phyloP scores from a whole-genome alignment of 92 coral and sea anemone species.

The Siderastrea siderea region DNA sequence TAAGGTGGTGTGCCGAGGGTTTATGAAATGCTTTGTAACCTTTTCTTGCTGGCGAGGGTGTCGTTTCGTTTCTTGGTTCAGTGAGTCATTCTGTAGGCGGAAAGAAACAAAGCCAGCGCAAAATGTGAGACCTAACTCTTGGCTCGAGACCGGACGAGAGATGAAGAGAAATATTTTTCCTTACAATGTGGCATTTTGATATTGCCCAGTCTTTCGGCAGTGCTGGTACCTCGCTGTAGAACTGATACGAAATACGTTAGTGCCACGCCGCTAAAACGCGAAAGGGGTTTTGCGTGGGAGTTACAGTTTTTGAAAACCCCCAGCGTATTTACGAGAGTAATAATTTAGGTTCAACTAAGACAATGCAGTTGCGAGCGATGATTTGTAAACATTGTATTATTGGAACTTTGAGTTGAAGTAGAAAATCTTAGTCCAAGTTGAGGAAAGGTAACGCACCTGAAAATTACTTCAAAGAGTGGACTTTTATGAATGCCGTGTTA shows the following conservation, averaged over 20 bases:
- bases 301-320: neutral
- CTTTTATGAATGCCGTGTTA: neutral
- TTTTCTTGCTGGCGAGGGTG: too few species aligned
- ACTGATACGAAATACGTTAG: neutral
- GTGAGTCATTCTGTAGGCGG: too few species aligned
- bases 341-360: neutral
- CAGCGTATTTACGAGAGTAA: neutral
- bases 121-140: too few species aligned
- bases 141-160: too few species aligned
- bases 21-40: too few species aligned
- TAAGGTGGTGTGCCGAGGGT: too few species aligned
- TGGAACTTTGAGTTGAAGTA: neutral
- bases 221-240: neutral
- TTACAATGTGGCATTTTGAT: neutral
- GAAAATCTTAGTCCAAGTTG: neutral
- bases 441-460: neutral
- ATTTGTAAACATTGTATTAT: neutral
- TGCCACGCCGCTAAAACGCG: conserved; percentile 5
- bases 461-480: neutral
- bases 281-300: neutral
- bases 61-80: too few species aligned
- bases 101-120: too few species aligned
- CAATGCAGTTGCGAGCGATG: neutral
- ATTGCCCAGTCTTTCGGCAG: neutral
- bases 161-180: too few species aligned